These are phyloP conservation scores for Drosophila borealis DNA, from an alignment of 2,888 invertebrate species.

Conservation along the genomic window DNA sequence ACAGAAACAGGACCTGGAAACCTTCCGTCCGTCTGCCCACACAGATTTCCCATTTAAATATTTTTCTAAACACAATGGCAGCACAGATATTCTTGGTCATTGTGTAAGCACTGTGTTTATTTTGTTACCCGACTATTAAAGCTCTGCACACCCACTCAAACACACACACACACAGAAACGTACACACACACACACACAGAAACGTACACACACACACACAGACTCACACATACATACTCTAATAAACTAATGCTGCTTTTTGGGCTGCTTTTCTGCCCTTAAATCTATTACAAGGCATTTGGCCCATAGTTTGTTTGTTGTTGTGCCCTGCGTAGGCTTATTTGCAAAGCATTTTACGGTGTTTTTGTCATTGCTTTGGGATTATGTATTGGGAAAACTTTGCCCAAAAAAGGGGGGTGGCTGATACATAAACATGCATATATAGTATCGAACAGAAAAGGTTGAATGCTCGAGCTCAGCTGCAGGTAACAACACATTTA, in stretches of 20 bases:
- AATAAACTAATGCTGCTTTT: conserved; percentile 74
- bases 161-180: conserved; percentile 3
- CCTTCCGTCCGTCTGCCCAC: conserved; percentile 34
- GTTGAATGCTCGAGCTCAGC: conserved; percentile 22
- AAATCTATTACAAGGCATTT: conserved; percentile 73
- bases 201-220: conserved; percentile 2
- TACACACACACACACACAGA: conserved; percentile 12
- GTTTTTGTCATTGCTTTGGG: conserved; percentile 44
- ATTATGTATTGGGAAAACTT: conserved; percentile 44
- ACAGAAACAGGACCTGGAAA: conserved; percentile 22
- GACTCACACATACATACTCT: conserved; percentile 35
- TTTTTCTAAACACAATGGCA: conserved; percentile 57
- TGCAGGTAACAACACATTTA: conserved; percentile 27
- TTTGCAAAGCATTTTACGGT: conserved; percentile 68
- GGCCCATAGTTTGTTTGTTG: conserved; percentile 40
- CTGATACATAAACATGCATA: not conserved
- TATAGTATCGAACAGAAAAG: not conserved
- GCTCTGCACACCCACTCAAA: conserved; percentile 46
- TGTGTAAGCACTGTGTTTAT: conserved; percentile 58
- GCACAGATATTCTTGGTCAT: conserved; percentile 45
- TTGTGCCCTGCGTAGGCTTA: conserved; percentile 50
- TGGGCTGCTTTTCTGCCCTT: conserved; percentile 48
- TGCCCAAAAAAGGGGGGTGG: conserved; percentile 17
- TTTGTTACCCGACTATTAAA: conserved; percentile 62
- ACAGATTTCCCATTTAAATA: conserved; percentile 69